Conservation (phyloP, 2,113 vertebrate species). For the Octodon degus region DNA sequence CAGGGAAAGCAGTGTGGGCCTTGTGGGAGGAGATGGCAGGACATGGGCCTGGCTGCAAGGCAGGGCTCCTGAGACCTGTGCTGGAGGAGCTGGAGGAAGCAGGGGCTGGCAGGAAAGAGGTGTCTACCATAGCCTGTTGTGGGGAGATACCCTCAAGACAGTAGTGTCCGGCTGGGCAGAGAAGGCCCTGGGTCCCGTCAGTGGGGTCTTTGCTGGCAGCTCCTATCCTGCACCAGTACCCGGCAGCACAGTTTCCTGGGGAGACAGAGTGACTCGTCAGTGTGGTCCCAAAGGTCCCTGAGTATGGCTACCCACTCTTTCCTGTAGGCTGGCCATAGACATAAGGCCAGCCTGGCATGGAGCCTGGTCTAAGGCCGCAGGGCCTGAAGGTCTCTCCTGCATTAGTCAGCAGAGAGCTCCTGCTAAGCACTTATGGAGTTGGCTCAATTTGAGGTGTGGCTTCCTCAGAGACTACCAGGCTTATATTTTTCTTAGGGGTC, state of each 20-base stretch:
- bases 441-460: background rate
- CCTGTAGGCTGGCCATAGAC: background rate
- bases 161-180: conserved; percentile 91
- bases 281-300: too few species aligned
- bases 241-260: conserved; percentile 90
- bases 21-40: background rate
- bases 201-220: conserved; percentile 86
- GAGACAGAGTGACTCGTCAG: fast-evolving
- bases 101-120: background rate
- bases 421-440: too few species aligned
- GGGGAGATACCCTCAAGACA: conserved; percentile 90
- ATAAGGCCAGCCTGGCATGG: background rate
- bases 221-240: conserved; percentile 92
- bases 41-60: background rate
- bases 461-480: background rate
- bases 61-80: background rate
- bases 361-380: background rate
- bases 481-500: background rate
- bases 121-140: background rate
- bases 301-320: background rate
- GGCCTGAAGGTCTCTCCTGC: background rate
- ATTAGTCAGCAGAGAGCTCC: background rate
- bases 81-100: background rate
- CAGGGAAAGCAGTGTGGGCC: background rate
- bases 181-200: conserved; percentile 86